Base-by-base conservation (phyloP, 2,797 vertebrate species). In the Acropternis orthonyx region DNA sequence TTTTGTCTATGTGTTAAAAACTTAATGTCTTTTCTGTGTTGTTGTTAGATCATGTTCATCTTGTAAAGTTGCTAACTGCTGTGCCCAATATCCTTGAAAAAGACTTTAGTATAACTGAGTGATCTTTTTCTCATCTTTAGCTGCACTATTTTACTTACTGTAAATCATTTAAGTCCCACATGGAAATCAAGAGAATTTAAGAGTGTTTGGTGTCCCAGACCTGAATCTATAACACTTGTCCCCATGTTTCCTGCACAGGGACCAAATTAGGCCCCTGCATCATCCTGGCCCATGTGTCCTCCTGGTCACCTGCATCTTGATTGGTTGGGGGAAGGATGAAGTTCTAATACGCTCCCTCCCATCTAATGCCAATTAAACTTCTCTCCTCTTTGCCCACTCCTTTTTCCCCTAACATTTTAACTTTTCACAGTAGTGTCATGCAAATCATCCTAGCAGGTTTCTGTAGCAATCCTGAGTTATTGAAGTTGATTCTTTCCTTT, bases 281-380 rank as follows among this genome's bases (percentile, higher is more conserved):
- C 48, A 39, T 80, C 24, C 24, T 0, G 0, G 23, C 27, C 51
- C 1, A 0, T 39, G 14, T 22, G 6, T 14, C 51, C 14, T 76
- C 11, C 59, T 69, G 46, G 14, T 78, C 62, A 17, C 54, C 52
- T 55, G 22, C 44, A 54, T 41, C 67, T 82, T 34, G 12, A 26
- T 49, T 46, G 14, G 12, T 0, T 23, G 43, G 32, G 9, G 41
- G 43, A 37, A 76, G 36, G 39, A 79, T n/a, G 39, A 73, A 61
- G 41, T 14, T 62, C 16, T 13, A 51, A 30, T 18, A 44, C 10
- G 4, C 24, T 78, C 18, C 28, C 28, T 73, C 23, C 17, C 36
- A 58, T 43, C 22, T n/a, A 74, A 32, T 86, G 12, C n/a, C 22
- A 48, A 5, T 24, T 76, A 36, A 54, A 23, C 41, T 39, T 30